Evolutionary conservation across 2,888 invertebrate genomes (phyloP).

Genomic region (Campoplex capitator): DNA sequence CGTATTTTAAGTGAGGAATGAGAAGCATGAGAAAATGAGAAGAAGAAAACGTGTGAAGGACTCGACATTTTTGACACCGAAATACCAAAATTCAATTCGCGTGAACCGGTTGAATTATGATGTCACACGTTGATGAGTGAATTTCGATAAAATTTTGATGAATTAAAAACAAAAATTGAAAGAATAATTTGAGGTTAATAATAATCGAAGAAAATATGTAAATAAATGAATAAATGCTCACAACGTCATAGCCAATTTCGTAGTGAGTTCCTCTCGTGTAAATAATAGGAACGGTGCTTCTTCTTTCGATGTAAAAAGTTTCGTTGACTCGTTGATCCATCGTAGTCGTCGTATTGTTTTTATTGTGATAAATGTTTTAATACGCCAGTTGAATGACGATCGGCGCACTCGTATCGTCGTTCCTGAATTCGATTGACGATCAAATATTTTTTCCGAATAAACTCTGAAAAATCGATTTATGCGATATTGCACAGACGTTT

Average conservation of each 20-base stretch:
- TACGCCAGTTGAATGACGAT: not conserved
- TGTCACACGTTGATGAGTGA: not conserved
- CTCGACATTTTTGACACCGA: not conserved
- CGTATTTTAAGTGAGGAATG: too few relatives aligned
- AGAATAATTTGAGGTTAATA: conserved; percentile 23
- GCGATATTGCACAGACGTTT: not conserved
- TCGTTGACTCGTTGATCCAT: conserved; percentile 58
- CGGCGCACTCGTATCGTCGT: not conserved
- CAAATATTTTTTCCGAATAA: not conserved
- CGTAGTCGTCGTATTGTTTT: conserved; percentile 46
- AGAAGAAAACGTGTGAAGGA: not conserved
- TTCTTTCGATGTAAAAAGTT: conserved; percentile 73
- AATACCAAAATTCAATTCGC: too few relatives aligned
- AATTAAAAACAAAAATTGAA: not conserved
- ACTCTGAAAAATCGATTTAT: not conserved
- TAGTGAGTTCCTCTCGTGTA: conserved; percentile 93
- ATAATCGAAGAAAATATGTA: conserved; percentile 39
- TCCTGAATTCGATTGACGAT: not conserved
- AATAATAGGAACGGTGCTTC: conserved; percentile 91
- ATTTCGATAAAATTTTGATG: not conserved
- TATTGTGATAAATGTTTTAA: not conserved
- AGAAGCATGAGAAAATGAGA: not conserved
- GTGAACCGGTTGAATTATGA: too few relatives aligned
- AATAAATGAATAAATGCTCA: conserved; percentile 85
- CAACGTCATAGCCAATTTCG: conserved; percentile 94